Base-by-base conservation (phyloP, 2,888 invertebrate species). In the Pristionchus exspectatus region DNA sequence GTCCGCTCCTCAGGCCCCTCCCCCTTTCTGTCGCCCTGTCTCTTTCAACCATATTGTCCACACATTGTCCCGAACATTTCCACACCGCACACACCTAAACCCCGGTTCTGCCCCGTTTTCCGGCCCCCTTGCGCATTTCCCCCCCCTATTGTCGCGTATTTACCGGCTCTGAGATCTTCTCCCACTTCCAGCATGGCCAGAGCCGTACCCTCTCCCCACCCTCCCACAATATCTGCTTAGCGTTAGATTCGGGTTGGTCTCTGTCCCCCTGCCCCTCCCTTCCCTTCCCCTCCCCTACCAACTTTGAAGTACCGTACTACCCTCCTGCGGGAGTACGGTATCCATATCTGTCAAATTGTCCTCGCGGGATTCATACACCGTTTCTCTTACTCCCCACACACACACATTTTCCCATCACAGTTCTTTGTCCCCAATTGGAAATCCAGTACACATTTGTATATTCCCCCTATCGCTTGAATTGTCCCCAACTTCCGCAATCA, bases 201-300 rank as follows among this genome's bases (percentile, higher is more conserved):
- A 38, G 27, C 21, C 38, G 30, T 5, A 18, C 44, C 30, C 1
- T 12, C 69, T 12, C 69, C 14, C n/a, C 21, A 0, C 77, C 27
- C 50, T n/a, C 3, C 50, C 81, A 24, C 38, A 81, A 81, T 81
- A 81, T 81, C 81, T 81, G 81, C 81, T 81, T 81, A 81, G 81
- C 21, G 81, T 81, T 81, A 81, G 81, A 81, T n/a, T 81, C 81
- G 81, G 81, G 81, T 81, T 81, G 50, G 81, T 27, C 81, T 21
- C 38, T 14, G 5, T 18, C 16, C n/a, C 33, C 72, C 44, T 44
- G 3, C 72, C 72, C 16, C 14, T 10, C 81, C 50, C 50, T 21
- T 24, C 33, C 74, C 21, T n/a, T 54, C 24, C 81, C 50, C 38
- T 38, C 81, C 81, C 50, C 38, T 5, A 72, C 72, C 38, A 33